Percentiles rank a stretch among this genome's conserved stretches.
Evolutionary conservation across 53 echinoderm and acorn worm genomes (phyloP).

Genomic region (Glandiceps talaboti): DNA sequence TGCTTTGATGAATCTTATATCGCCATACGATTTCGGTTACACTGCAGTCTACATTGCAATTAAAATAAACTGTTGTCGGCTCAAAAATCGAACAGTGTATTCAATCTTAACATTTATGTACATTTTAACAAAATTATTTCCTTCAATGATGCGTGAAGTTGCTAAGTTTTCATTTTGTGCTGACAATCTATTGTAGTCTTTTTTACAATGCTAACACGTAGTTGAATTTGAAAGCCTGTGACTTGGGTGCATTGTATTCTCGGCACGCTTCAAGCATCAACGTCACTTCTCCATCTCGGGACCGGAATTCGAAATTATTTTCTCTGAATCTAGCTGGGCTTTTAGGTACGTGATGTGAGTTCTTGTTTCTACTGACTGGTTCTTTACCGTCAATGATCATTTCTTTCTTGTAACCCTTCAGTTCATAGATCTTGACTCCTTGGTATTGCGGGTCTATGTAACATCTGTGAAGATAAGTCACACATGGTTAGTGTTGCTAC

Average conservation of each 20-base stretch:
- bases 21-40: too few species aligned
- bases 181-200: too few species aligned
- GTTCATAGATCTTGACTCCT: constrained; percentile 76
- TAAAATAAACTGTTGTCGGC: too few species aligned
- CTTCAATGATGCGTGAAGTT: too few species aligned
- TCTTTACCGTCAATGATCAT: constrained; percentile 71
- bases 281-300: constrained; percentile 62
- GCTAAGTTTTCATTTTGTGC: too few species aligned
- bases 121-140: too few species aligned
- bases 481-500: too few species aligned
- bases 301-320: constrained; percentile 95
- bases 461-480: constrained; percentile 48
- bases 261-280: constrained; percentile 53
- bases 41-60: too few species aligned
- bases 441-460: constrained; percentile 87
- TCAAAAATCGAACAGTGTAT: too few species aligned
- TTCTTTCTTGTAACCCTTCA: constrained; percentile 50
- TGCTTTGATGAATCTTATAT: too few species aligned
- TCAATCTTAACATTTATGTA: too few species aligned
- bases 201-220: constrained; percentile 75
- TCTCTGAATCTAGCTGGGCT: constrained; percentile 70
- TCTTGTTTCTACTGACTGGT: constrained; percentile 52
- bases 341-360: constrained; percentile 58
- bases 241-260: constrained; percentile 36
- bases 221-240: constrained; percentile 93